Evolutionary conservation across 2,888 invertebrate species (phyloP), one percentile per base, ranked within the genome.

Genomic region (Oscheius sp.): DNA sequence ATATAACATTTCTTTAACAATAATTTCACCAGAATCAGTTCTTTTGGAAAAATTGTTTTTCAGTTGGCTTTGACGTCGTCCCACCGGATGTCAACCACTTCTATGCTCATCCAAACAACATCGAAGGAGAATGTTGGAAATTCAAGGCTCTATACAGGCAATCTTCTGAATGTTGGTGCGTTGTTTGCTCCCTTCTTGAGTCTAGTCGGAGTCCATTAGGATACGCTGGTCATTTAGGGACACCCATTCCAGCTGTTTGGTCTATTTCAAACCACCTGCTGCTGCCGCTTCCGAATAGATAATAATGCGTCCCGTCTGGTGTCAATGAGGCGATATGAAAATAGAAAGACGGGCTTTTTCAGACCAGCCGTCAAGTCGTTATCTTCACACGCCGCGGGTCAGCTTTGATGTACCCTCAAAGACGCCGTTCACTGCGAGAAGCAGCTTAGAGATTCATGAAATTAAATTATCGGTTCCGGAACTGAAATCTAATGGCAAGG

Each of bases 51-150:
- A n/a, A n/a, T 3, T 3, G 4, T 38, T 26, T 56, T 56, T 36
- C 49, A 77, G 66, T 51, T 77, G 57, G 74, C 77, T 14, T 44
- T 77, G 65, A 77, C 77, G 24, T 67, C 77, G 26, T 67, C 67
- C 22, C 77, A 77, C 38, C 65, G 74, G n/a, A 72, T 74, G 33
- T 77, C 77, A 22, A 72, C 74, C 2, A 67, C 74, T 0, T 77
- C 77, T 0, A 72, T 74, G 17, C 66, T 74, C 24, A 51, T 74
- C 17, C 70, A 45, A 17, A 63, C 73, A 12, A 57, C 70, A 5
- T 67, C 70, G 17, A 57, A 68, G 6, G 56, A 57, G 20, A 56
- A 72, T 1, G 62, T 71, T 12, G 64, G 56, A 5, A 63, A 66
- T 14, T 20, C 20, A 24, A 70, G 70, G 20, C 68, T 73, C 70